Conservation (phyloP, 1,140 invertebrate species). For the Eupeodes corollae region DNA sequence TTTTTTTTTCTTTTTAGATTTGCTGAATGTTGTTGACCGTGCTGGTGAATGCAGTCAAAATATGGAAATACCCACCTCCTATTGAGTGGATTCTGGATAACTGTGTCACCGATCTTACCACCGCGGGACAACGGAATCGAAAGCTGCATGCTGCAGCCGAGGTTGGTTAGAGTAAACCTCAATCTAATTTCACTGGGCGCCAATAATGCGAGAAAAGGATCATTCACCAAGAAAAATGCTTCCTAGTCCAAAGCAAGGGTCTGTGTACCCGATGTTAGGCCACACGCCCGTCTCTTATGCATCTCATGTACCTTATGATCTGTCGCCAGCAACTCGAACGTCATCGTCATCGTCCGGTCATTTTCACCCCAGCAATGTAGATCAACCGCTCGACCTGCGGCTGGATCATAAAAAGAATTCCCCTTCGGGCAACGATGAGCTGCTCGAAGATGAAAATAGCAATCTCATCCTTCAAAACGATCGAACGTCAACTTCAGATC, state of each 20-base stretch:
- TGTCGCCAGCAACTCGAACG: constrained; percentile 32
- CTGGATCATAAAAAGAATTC: constrained; percentile 64
- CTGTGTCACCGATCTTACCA: too few species aligned
- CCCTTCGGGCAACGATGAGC: constrained; percentile 30
- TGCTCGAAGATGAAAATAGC: constrained; percentile 63
- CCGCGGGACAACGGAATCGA: too few species aligned
- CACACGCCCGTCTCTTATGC: constrained; percentile 40
- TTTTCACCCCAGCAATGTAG: constrained; percentile 40
- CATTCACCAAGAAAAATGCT: constrained; percentile 65
- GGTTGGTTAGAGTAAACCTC: too few species aligned
- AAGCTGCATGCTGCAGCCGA: too few species aligned
- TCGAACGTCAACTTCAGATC: not conserved
- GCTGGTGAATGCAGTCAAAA: too few species aligned
- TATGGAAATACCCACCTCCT: too few species aligned
- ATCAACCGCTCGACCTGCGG: constrained; percentile 71
- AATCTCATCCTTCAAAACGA: constrained; percentile 43
- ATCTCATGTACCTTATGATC: constrained; percentile 38
- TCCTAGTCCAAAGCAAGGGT: constrained; percentile 58
- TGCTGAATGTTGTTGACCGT: too few species aligned
- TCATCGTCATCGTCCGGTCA: constrained; percentile 6
- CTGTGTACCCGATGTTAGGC: constrained; percentile 53
- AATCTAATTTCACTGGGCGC: constrained; percentile 1
- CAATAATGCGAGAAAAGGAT: constrained; percentile 65
- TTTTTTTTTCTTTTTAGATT: too few species aligned
- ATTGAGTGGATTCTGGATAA: too few species aligned